Evolutionary conservation across 2,797 vertebrate species (phyloP).

Genomic region (Buphagus erythrorhynchus): DNA sequence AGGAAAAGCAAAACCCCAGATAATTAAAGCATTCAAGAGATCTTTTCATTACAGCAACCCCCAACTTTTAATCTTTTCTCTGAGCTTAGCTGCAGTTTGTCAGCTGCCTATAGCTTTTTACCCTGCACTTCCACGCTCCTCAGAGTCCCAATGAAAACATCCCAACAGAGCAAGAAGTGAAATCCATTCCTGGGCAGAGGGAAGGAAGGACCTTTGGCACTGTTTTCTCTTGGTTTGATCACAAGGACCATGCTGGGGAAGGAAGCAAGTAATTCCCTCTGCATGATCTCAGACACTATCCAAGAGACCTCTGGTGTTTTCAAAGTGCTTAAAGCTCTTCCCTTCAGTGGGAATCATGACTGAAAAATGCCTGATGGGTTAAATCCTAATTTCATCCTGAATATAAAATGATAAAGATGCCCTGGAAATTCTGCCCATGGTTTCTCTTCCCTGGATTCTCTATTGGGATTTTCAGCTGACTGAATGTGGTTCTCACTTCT

Average conservation of each 20-base stretch:
- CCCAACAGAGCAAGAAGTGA: background rate
- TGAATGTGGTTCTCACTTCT: background rate
- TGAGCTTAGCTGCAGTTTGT: background rate
- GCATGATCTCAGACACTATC: background rate
- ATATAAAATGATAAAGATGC: fast-evolving
- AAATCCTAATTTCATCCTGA: background rate
- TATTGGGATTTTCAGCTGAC: background rate
- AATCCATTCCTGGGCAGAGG: background rate
- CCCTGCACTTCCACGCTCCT: background rate
- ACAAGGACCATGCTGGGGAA: background rate
- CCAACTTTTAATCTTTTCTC: background rate
- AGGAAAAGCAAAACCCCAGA: background rate
- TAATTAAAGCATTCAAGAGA: background rate
- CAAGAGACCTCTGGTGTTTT: background rate
- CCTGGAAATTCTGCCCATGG: background rate
- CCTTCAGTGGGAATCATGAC: background rate
- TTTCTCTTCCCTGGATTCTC: background rate
- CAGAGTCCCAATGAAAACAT: background rate
- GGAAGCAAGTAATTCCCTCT: background rate
- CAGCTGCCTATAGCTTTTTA: background rate
- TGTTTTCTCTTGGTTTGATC: background rate
- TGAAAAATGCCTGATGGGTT: background rate
- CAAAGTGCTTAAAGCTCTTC: background rate
- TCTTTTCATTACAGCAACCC: background rate
- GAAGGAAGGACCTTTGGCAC: background rate